Conservation (phyloP, 2,888 invertebrate species). For the Diloba caeruleocephala region DNA sequence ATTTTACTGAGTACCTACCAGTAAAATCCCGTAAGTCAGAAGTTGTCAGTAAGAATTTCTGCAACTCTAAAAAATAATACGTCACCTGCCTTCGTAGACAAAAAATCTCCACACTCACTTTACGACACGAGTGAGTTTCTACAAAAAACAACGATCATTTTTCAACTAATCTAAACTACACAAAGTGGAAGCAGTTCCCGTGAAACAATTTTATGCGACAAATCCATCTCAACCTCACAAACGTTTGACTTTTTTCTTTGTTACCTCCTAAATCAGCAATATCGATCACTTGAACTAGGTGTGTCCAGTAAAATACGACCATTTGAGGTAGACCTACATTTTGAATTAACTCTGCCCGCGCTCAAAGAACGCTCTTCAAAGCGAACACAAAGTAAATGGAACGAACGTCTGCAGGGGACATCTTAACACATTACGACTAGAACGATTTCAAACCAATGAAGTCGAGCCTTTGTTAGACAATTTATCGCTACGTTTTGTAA, state of each 20-base stretch:
- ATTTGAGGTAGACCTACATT: conserved; percentile 54
- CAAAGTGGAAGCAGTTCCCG: conserved; percentile 13
- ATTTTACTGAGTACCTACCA: too few relatives aligned
- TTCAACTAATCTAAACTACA: conserved; percentile 27
- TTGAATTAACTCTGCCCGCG: conserved; percentile 46
- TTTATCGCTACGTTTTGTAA: conserved; percentile 57
- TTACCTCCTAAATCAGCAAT: conserved; percentile 29
- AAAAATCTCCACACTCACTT: conserved; percentile 14
- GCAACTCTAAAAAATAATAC: conserved; percentile 11
- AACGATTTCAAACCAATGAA: conserved; percentile 57
- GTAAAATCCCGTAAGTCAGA: too few relatives aligned
- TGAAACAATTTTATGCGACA: conserved; percentile 24
- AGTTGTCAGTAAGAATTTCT: too few relatives aligned
- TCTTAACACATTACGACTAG: conserved; percentile 59
- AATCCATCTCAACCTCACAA: conserved; percentile 27
- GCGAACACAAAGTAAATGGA: conserved; percentile 62
- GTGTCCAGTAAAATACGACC: conserved; percentile 41
- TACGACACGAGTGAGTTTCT: conserved; percentile 6
- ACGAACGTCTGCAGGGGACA: conserved; percentile 58
- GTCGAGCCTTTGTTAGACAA: conserved; percentile 58
- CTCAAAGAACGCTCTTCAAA: conserved; percentile 52
- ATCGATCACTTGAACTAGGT: conserved; percentile 37
- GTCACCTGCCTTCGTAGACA: background rate
- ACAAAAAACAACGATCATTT: conserved; percentile 25
- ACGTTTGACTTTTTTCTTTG: conserved; percentile 30